Evolutionary conservation across 2,888 invertebrate species (phyloP), one percentile per base, ranked within the genome.

Genomic region (Drosophila rellima): DNA sequence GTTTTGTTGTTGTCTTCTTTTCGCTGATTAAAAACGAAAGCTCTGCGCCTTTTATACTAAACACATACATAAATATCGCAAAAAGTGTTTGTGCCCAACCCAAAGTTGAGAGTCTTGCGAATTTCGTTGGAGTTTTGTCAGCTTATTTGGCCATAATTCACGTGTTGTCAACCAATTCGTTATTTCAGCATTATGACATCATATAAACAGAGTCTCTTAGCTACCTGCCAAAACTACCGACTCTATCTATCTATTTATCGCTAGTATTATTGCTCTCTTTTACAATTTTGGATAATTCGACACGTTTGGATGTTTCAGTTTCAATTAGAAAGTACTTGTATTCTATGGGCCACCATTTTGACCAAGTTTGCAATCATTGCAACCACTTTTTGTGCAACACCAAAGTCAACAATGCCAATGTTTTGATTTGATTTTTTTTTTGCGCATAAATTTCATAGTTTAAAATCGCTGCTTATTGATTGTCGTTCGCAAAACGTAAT

Each of bases 1-100:
- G 20, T 57, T 45, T 37, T 37, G 31, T 61, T 35, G 23, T 54
- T 59, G 44, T 35, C 47, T 40, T 35, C 47, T 23, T 39, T 40
- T 57, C 40, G 55, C 84, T 78, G 89, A 82, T 82, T 88, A 82
- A 88, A 80, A 86, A 82, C 88, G 83, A 82, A 82, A 86, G 84
- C 77, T 64, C 52, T 48, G 44, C 54, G 45, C 35, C 51, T 56
- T 69, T 65, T 64, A 56, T 59, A 70, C 51, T 40, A 59, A 42
- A 68, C 33, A 35, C 50, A 42, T 23, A 23, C 31, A 39, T 11
- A 48, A 11, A 8, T 29, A 40, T 63, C 62, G 26, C 31, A 61
- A 50, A 33, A 10, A 40, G 13, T 47, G n/a, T 57, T 13, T 55
- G 76, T 15, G 70, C 87, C 89, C 85, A 87, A 73, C 89, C 87